phyloP scores from a whole-genome alignment of 2,113 vertebrate genomes.

The Helogale parvula region DNA sequence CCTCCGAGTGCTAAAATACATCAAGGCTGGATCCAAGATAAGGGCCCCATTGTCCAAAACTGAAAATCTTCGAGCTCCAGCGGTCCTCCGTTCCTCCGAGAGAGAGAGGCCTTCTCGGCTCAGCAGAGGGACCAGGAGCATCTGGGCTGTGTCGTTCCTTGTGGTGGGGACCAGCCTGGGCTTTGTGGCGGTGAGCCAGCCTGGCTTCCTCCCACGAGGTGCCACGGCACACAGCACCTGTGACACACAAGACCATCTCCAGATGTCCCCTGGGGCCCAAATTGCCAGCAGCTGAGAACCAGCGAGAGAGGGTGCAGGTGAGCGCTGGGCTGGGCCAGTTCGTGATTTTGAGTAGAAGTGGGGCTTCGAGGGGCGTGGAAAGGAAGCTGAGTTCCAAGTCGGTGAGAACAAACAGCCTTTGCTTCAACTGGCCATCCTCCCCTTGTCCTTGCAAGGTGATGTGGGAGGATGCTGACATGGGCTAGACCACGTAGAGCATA shows the following conservation, averaged over 20 bases:
- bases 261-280: not conserved
- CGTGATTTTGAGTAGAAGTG: not conserved
- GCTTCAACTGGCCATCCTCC: not conserved
- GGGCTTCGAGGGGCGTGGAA: not conserved
- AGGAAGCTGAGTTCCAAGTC: not conserved
- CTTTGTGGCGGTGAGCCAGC: not conserved
- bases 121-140: not conserved
- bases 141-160: not conserved
- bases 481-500: accelerated
- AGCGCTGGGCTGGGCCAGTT: not conserved
- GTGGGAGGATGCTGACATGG: not conserved
- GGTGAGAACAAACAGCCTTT: not conserved
- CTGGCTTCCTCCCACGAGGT: not conserved
- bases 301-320: not conserved
- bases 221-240: not conserved
- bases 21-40: not conserved
- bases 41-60: not conserved
- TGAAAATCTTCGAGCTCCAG: not conserved
- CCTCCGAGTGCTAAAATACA: not conserved
- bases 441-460: not conserved
- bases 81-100: not conserved
- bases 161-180: not conserved
- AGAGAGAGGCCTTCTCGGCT: not conserved
- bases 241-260: not conserved
- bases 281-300: not conserved